phyloP scores from a whole-genome alignment of 2,797 vertebrate genomes.

The Falco berigora region DNA sequence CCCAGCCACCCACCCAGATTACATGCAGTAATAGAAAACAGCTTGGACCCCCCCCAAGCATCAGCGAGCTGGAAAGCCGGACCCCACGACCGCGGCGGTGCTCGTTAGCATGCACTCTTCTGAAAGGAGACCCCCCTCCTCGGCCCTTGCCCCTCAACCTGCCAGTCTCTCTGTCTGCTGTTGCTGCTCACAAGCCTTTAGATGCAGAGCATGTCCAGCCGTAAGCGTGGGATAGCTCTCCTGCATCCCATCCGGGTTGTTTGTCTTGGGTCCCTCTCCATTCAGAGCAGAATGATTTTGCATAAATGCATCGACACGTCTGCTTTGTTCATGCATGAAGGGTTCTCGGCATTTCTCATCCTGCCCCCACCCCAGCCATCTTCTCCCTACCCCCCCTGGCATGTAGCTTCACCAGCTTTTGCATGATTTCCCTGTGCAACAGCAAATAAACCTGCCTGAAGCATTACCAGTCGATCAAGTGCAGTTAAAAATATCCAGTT shows the following conservation, averaged over 20 bases:
- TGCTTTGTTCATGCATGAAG: conserved; percentile 29
- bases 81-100: not conserved
- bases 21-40: not conserved
- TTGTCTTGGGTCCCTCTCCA: conserved; percentile 52
- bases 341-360: not conserved
- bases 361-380: not conserved
- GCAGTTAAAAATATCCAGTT: not conserved
- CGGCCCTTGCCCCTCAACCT: conserved; percentile 57
- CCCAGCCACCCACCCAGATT: conserved; percentile 39
- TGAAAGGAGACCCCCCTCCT: conserved; percentile 60
- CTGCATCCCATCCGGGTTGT: conserved; percentile 43
- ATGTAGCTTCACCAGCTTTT: not conserved
- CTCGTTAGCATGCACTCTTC: conserved; percentile 38
- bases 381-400: not conserved
- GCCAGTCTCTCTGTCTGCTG: conserved; percentile 21
- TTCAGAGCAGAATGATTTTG: conserved; percentile 27
- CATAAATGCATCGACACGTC: conserved; percentile 31
- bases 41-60: not conserved
- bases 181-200: conserved; percentile 31
- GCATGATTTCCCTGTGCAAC: not conserved
- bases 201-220: conserved; percentile 62
- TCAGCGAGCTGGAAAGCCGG: not conserved
- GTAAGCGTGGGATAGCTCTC: conserved; percentile 53
- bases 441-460: not conserved
- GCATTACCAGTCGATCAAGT: not conserved